phyloP scores from a whole-genome alignment of 2,797 vertebrate genomes.

The Rhadinocentrus ornatus region DNA sequence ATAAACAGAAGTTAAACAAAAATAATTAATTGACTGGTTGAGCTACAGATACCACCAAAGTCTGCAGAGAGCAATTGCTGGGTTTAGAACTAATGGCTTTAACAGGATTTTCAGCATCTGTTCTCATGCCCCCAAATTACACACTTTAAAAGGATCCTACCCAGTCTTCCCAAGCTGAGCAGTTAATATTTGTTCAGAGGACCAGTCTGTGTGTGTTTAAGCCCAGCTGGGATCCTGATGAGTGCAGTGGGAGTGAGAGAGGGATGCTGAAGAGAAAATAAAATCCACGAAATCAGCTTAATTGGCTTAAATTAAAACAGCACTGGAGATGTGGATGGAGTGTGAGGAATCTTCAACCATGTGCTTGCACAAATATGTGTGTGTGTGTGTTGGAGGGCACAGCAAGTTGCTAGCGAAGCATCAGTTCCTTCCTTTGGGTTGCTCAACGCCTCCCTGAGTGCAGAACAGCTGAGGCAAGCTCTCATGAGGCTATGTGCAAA shows the following conservation, averaged over 20 bases:
- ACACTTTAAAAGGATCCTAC: constrained; percentile 66
- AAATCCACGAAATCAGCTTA: constrained; percentile 72
- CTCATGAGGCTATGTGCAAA: constrained; percentile 46
- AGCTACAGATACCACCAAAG: constrained; percentile 36
- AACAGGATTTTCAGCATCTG: constrained; percentile 80
- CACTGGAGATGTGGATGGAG: constrained; percentile 51
- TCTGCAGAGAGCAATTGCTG: constrained; percentile 27
- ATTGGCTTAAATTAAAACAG: constrained; percentile 79
- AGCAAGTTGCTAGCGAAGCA: constrained; percentile 39
- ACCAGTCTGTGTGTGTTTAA: constrained; percentile 80
- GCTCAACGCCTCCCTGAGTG: constrained; percentile 55
- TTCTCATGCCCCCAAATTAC: constrained; percentile 65
- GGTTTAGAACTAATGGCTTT: constrained; percentile 66
- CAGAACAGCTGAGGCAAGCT: constrained; percentile 67
- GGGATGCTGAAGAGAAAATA: constrained; percentile 61
- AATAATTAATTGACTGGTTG: constrained; percentile 19
- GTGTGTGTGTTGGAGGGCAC: constrained; percentile 30
- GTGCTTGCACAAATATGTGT: constrained; percentile 36
- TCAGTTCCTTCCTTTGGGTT: constrained; percentile 44
- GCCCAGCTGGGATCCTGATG: constrained; percentile 75
- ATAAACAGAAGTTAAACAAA: constrained; percentile 6
- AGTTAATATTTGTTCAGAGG: constrained; percentile 81
- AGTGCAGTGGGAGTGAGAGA: constrained; percentile 49
- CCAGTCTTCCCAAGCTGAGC: constrained; percentile 63
- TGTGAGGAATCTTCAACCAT: constrained; percentile 63